Percentiles rank a stretch among this genome's conserved stretches.
Conservation (phyloP, 2,797 vertebrate genomes). For the Peromyscus nudipes region DNA sequence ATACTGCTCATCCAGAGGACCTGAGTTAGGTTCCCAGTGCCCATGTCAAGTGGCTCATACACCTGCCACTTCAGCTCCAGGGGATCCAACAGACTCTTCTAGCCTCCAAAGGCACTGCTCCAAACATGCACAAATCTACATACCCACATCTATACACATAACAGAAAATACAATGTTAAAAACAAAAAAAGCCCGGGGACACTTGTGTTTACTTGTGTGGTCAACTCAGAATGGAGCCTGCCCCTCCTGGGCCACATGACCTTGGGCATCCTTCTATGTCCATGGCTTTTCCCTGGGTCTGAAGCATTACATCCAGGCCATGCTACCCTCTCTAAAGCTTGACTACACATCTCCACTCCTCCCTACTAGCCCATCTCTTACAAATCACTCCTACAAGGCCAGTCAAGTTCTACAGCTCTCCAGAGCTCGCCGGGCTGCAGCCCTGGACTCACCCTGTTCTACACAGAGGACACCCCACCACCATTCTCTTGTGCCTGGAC, state of each 20-base stretch:
- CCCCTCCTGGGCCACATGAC: neutral
- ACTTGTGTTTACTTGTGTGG: neutral
- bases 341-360: neutral
- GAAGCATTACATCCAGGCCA: neutral
- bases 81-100: neutral
- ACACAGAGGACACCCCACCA: neutral
- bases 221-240: neutral
- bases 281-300: neutral
- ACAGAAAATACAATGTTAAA: neutral
- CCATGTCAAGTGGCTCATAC: too few relatives aligned
- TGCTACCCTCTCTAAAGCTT: neutral
- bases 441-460: neutral
- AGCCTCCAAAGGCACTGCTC: neutral
- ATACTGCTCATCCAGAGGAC: neutral
- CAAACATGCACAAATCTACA: neutral
- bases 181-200: too few relatives aligned
- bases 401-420: rapidly evolving
- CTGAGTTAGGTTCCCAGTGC: neutral
- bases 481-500: too few relatives aligned
- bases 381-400: neutral
- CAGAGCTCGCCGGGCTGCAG: neutral
- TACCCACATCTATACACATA: neutral
- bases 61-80: neutral
- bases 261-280: too few relatives aligned
- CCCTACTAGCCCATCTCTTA: neutral